phyloP scores from a whole-genome alignment of 2,113 vertebrate genomes.

The Arvicanthis niloticus region DNA sequence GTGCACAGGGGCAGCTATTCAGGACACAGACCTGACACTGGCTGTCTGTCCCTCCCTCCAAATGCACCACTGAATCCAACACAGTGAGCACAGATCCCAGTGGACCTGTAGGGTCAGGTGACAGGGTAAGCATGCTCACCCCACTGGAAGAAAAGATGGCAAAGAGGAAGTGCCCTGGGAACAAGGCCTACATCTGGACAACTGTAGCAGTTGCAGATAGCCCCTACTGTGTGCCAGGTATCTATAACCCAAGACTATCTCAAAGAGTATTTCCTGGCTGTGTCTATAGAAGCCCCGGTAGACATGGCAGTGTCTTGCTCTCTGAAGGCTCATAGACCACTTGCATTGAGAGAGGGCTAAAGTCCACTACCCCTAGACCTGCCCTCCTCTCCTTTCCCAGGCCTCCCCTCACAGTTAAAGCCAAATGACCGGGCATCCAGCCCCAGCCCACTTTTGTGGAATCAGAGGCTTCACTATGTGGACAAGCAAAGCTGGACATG shows the following conservation, averaged over 20 bases:
- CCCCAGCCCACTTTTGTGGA: background rate
- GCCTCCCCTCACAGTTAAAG: background rate
- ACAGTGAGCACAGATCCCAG: background rate
- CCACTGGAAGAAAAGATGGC: background rate
- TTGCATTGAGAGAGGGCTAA: background rate
- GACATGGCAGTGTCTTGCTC: background rate
- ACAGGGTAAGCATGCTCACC: background rate
- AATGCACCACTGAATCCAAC: background rate
- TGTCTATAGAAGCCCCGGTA: background rate
- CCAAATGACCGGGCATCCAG: background rate
- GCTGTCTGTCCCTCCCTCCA: background rate
- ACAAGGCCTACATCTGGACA: background rate
- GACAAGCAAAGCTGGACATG: background rate
- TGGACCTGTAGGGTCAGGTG: background rate
- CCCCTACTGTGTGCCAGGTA: no score
- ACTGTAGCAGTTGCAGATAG: background rate
- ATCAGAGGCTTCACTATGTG: background rate
- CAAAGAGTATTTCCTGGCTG: background rate
- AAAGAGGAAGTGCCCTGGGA: background rate
- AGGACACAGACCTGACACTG: background rate
- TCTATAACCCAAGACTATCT: background rate
- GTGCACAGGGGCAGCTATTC: background rate
- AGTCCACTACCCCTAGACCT: background rate
- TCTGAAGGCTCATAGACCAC: background rate
- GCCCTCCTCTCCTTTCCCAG: background rate